These are phyloP conservation scores for Scaptomyza tumidula DNA, from an alignment of 2,888 invertebrate genomes.

Conservation along the genomic window DNA sequence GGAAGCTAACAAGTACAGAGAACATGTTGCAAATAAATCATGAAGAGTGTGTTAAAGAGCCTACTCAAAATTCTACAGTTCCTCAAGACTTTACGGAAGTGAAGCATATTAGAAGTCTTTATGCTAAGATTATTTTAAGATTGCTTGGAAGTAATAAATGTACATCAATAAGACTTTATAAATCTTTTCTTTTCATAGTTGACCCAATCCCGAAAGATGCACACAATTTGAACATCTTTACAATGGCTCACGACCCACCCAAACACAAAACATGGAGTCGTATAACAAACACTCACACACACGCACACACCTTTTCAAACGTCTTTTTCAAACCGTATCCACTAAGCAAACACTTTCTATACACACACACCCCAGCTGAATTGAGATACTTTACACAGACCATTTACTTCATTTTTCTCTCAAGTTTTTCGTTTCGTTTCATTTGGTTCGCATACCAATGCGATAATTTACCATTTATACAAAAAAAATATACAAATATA, in stretches of 20 bases:
- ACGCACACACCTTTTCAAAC: constrained; percentile 46
- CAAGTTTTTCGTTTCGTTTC: constrained; percentile 52
- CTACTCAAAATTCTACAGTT: background rate
- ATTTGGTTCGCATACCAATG: constrained; percentile 63
- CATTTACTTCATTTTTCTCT: constrained; percentile 53
- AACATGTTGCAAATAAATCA: constrained; percentile 7
- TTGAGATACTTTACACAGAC: constrained; percentile 53
- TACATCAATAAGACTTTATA: too few relatives aligned
- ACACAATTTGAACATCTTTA: constrained; percentile 8
- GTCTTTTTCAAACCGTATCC: constrained; percentile 10
- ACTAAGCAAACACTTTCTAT: constrained; percentile 61
- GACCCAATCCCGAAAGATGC: constrained; percentile 27
- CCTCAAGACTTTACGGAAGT: background rate
- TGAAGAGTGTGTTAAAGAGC: background rate
- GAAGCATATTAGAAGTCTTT: background rate
- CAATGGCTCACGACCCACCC: constrained; percentile 56
- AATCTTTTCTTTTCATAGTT: background rate
- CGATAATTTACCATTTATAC: constrained; percentile 54
- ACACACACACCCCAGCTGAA: constrained; percentile 31
- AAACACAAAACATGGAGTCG: constrained; percentile 48
- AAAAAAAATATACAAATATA: too few relatives aligned
- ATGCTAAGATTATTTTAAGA: background rate
- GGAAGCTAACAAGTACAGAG: background rate
- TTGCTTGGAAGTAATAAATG: background rate
- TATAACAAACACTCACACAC: constrained; percentile 18